A percentile compares a stretch with the other conserved stretches of the same genome.
phyloP scores from a whole-genome alignment of 2,888 invertebrate genomes.

The Bugula neritina region DNA sequence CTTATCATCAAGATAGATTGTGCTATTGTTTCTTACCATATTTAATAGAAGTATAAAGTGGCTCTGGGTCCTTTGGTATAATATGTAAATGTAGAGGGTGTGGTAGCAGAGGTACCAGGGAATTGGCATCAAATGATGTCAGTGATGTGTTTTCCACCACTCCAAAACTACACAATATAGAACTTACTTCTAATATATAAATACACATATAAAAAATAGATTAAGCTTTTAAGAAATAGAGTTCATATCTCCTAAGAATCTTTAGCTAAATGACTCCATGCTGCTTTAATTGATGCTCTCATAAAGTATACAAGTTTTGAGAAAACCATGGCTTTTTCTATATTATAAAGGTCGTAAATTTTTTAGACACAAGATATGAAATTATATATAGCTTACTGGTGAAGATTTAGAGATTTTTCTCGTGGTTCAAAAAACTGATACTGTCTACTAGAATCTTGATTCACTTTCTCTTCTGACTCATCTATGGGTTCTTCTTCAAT shows the following conservation, averaged over 20 bases:
- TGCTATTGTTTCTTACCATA: conserved; percentile 5
- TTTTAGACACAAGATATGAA: no score
- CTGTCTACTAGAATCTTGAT: neutral
- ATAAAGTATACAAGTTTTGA: no score
- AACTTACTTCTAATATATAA: neutral
- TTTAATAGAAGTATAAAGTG: conserved; percentile 14
- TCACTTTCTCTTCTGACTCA: neutral
- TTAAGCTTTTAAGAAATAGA: no score
- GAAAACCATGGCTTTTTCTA: no score
- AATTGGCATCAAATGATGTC: conserved; percentile 15
- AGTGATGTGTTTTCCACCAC: neutral
- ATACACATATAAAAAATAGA: no score
- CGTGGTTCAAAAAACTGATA: conserved; percentile 21
- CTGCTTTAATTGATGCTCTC: no score
- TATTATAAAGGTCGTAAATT: no score
- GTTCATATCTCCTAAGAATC: no score
- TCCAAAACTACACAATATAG: conserved; percentile 4
- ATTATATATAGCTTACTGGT: conserved; percentile 21
- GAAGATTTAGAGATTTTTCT: neutral
- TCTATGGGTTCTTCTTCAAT: neutral
- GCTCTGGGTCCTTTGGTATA: conserved; percentile 18
- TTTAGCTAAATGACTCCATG: no score
- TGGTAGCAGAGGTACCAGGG: conserved; percentile 16
- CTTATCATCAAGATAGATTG: no score
- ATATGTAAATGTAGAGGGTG: neutral